Evolutionary conservation across 37 sponge, comb jelly and placozoan genomes (phyloP), one percentile per base, ranked within the genome.

Genomic region (Cladorhizidae sp.): DNA sequence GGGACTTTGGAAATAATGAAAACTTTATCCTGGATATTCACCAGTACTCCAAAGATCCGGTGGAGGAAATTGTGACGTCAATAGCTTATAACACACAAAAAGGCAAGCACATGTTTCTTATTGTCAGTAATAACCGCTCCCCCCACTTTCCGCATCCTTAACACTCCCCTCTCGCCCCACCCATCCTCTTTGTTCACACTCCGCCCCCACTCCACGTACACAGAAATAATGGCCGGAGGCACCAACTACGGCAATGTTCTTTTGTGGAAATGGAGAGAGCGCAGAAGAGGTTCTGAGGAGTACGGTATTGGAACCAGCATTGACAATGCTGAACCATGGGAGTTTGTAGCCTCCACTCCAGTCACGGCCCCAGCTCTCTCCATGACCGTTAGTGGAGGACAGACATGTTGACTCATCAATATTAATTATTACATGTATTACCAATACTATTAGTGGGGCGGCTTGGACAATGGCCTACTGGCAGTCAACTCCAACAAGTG

Each of bases 1-100:
- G 97, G 94, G 97, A 97, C 72, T 88, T 89, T 79, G 88, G 86
- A 2, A 76, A 72, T 14, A 86, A 75, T 28, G 91, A 97, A 49
- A 93, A 91, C 85, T 97, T 83, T 74, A 31, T 71, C 18, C 73
- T 94, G 80, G 81, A 71, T 22, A 50, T 89, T 7, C 57, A 86
- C 8, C 54, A 74, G 5, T 9, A 76, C 1, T 12, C n/a, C 23
- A 56, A 52, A 23, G 35, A 59, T 35, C 37, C 33, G 11, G 15
- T 23, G 26, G 55, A 65, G 33, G 91, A 82, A 23, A 63, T 76
- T 42, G 87, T 94, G 72, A 86, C 84, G 9, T 83, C 85, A 58
- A 70, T 97, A 51, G 74, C 69, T 70, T 89, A 85, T 75, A 83
- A 91, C 72, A 31, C 67, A 0, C 69, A 79, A 50, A 88, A 80